Conservation (phyloP, 2,888 invertebrate species). For the Lissocephala sabroskyi region DNA sequence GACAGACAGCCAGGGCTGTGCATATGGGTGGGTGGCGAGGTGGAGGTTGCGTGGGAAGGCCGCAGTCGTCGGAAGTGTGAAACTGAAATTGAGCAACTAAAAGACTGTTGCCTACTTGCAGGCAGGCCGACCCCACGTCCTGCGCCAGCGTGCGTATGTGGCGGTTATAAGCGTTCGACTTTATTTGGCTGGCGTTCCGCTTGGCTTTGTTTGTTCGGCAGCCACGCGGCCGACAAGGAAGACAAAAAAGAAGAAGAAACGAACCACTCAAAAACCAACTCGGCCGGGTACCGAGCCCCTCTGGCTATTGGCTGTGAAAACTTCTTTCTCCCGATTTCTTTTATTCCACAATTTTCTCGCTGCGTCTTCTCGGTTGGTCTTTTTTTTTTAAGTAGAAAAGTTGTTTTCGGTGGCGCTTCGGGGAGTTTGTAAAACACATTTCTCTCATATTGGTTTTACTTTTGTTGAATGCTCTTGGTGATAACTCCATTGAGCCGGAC, state of each 20-base stretch:
- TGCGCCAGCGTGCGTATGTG: conserved; percentile 2
- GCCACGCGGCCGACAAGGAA: neutral
- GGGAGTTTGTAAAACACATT: conserved; percentile 52
- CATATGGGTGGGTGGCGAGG: conserved; percentile 12
- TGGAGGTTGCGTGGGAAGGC: conserved; percentile 13
- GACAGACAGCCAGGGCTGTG: conserved; percentile 1
- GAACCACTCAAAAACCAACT: too few species aligned
- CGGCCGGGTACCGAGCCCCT: neutral
- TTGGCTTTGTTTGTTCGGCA: conserved; percentile 59
- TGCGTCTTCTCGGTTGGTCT: neutral
- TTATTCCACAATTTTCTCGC: neutral
- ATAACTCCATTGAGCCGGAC: conserved; percentile 58
- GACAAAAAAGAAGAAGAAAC: conserved; percentile 5
- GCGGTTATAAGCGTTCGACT: conserved; percentile 41
- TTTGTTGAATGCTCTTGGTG: conserved; percentile 43
- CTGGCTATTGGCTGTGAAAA: conserved; percentile 7
- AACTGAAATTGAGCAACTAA: conserved; percentile 71
- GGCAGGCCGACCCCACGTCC: conserved; percentile 20
- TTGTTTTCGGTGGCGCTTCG: conserved; percentile 47
- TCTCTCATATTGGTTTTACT: conserved; percentile 6
- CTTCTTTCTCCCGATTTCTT: conserved; percentile 14
- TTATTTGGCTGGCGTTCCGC: conserved; percentile 65
- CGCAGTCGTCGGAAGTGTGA: conserved; percentile 63
- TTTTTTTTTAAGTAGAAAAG: conserved; percentile 26
- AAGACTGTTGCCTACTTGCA: conserved; percentile 59